Conservation (phyloP, 2,888 invertebrate species). For the Cerceris rybyensis region DNA sequence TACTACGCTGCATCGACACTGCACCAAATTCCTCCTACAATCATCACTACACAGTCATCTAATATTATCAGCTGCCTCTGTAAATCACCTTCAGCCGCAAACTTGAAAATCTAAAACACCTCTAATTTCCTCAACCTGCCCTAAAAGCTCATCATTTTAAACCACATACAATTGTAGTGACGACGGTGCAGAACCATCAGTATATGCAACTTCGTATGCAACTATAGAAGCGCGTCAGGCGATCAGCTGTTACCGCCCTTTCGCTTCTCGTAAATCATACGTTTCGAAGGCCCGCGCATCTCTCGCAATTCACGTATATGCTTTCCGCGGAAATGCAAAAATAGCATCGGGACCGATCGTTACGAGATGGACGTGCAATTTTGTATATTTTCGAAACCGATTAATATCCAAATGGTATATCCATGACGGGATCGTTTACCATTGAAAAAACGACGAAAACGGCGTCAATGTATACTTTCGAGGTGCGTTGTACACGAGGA, state of each 20-base stretch:
- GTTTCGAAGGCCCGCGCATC: conserved; percentile 20
- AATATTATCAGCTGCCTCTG: no score
- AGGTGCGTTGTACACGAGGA: conserved; percentile 10
- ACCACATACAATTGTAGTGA: no score
- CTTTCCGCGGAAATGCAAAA: conserved; percentile 46
- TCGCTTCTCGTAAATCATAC: conserved; percentile 17
- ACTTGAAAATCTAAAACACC: no score
- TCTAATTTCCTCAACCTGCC: no score
- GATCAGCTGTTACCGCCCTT: conserved; percentile 46
- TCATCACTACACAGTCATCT: no score
- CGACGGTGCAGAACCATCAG: not conserved
- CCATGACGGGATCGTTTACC: conserved; percentile 58
- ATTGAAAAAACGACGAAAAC: conserved; percentile 54
- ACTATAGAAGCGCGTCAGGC: conserved; percentile 33
- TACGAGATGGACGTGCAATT: conserved; percentile 48
- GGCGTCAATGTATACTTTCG: conserved; percentile 27
- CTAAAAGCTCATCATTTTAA: no score
- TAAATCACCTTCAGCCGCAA: no score
- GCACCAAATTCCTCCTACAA: no score
- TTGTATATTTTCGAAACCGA: conserved; percentile 57
- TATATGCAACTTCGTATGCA: not conserved
- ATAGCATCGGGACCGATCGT: conserved; percentile 38
- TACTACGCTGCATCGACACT: no score
- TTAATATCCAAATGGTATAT: conserved; percentile 51
- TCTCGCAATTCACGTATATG: conserved; percentile 3